phyloP scores from a whole-genome alignment of 2,797 vertebrate genomes.

The Garrulus glandarius region DNA sequence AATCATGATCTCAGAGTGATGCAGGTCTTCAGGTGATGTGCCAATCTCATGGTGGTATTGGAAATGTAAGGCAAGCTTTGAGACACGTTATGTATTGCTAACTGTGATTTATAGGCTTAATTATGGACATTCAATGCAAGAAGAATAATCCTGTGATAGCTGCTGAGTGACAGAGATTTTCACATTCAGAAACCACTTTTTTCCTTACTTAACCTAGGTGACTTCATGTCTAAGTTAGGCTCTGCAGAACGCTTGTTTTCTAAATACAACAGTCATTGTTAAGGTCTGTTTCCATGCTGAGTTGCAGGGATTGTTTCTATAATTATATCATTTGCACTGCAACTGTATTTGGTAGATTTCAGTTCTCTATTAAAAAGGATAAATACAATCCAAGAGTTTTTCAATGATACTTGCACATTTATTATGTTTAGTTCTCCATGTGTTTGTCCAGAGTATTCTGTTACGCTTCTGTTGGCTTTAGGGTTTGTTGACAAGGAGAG shows the following conservation, averaged over 20 bases:
- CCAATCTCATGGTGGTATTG: constrained; percentile 8
- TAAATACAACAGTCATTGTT: neutral
- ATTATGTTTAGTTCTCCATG: neutral
- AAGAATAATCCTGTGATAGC: neutral
- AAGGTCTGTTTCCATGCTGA: neutral
- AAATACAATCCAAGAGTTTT: neutral
- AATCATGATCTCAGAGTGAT: constrained; percentile 47
- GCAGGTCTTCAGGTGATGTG: constrained; percentile 17
- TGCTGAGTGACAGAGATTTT: neutral
- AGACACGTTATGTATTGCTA: neutral
- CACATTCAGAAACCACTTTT: neutral
- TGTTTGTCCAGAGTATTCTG: neutral
- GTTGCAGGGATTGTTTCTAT: neutral
- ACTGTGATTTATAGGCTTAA: neutral
- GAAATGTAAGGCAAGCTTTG: constrained; percentile 1
- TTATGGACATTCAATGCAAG: neutral
- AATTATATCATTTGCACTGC: neutral
- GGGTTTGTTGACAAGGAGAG: neutral
- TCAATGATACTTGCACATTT: neutral
- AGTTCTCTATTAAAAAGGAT: neutral
- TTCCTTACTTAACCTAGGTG: neutral
- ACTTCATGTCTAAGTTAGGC: neutral
- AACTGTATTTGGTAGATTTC: neutral
- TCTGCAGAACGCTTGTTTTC: neutral
- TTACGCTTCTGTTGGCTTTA: neutral